phyloP scores from a whole-genome alignment of 1,140 invertebrate species.

The Drosophila lacteicornis region DNA sequence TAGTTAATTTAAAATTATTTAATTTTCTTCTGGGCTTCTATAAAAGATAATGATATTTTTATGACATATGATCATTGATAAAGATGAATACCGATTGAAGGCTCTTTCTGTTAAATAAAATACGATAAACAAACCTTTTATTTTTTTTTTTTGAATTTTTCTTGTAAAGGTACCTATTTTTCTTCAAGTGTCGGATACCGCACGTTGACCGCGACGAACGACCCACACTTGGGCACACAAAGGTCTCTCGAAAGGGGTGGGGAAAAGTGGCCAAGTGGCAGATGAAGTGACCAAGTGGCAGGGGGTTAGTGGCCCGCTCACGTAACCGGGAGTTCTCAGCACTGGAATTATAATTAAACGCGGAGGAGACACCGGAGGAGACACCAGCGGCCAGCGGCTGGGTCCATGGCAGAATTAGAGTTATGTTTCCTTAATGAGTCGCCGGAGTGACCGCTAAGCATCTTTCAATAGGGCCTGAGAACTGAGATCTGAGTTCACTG shows the following conservation, averaged over 20 bases:
- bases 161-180: neutral
- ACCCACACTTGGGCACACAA: constrained; percentile 35
- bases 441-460: constrained; percentile 66
- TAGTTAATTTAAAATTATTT: too few species aligned
- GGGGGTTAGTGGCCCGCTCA: constrained; percentile 48
- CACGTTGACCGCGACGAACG: constrained; percentile 76
- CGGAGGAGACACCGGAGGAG: constrained; percentile 60
- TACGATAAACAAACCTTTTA: too few species aligned
- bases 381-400: constrained; percentile 24
- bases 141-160: neutral
- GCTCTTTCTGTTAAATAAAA: too few species aligned
- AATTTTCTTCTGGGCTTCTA: too few species aligned
- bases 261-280: constrained; percentile 1
- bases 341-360: constrained; percentile 80
- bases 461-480: constrained; percentile 72
- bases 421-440: constrained; percentile 82
- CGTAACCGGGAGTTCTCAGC: constrained; percentile 70
- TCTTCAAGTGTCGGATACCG: constrained; percentile 22
- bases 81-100: too few species aligned
- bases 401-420: constrained; percentile 75
- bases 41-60: too few species aligned
- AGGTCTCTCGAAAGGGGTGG: constrained; percentile 33
- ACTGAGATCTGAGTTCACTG: constrained; percentile 63
- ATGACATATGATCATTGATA: too few species aligned
- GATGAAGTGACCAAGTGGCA: constrained; percentile 12